A percentile compares a stretch with the other conserved stretches of the same genome.
These are phyloP conservation scores for Alosa sapidissima DNA, from an alignment of 2,797 vertebrate genomes.

Conservation along the genomic window DNA sequence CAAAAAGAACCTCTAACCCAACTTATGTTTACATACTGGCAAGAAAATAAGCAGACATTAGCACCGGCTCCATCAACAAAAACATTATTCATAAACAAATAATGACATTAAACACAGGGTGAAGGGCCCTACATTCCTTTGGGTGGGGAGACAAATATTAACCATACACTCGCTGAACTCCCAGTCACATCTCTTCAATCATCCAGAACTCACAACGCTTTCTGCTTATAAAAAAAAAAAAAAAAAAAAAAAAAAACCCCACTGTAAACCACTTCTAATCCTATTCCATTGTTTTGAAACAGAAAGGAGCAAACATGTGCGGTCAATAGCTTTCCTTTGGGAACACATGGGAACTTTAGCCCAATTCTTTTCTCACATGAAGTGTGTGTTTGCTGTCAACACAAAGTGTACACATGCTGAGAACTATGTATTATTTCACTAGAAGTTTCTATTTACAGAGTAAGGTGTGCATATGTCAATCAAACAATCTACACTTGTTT, in stretches of 20 bases:
- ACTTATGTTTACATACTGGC: not conserved
- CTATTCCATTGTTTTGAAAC: not conserved
- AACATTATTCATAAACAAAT: not conserved
- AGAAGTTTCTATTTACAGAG: not conserved
- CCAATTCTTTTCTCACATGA: not conserved
- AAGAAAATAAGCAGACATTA: not conserved
- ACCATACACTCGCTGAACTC: not conserved
- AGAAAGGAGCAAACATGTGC: not conserved
- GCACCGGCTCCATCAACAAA: not conserved
- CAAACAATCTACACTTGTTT: not conserved
- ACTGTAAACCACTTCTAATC: not conserved
- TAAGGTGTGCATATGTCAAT: not conserved
- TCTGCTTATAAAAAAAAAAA: not conserved
- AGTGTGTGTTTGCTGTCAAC: not conserved
- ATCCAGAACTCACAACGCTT: not conserved
- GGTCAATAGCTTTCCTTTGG: constrained; percentile 4
- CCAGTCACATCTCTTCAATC: not conserved
- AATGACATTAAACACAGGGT: not conserved
- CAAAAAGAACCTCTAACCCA: not conserved
- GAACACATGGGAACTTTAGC: not conserved
- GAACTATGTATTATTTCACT: not conserved
- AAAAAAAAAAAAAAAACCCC: not conserved
- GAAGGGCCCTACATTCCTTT: not conserved
- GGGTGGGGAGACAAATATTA: not conserved
- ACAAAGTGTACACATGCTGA: not conserved